Evolutionary conservation across 2,113 vertebrate genomes (phyloP).

Genomic region (Cinclus cinclus): DNA sequence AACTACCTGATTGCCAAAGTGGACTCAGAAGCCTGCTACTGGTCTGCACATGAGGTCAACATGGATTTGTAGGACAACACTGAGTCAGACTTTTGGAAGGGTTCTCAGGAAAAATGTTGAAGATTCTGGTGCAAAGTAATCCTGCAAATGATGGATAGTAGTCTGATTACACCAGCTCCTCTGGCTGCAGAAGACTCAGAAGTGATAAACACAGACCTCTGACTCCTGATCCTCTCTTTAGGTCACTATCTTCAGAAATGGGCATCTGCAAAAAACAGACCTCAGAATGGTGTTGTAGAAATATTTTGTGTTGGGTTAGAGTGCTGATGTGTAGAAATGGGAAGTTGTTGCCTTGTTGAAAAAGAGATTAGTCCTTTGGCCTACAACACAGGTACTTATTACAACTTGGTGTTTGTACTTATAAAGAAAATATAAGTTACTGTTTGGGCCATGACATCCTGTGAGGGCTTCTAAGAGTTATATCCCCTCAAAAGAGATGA

Average conservation of each 20-base stretch:
- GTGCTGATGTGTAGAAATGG: background rate
- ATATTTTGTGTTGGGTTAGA: background rate
- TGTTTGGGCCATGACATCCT: conserved; percentile 46
- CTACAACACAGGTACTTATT: conserved; percentile 26
- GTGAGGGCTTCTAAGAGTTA: conserved; percentile 20
- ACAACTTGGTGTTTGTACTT: conserved; percentile 22
- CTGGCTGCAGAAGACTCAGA: background rate
- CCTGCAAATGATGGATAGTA: background rate
- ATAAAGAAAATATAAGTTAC: conserved; percentile 4
- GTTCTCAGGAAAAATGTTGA: background rate
- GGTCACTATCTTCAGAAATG: background rate
- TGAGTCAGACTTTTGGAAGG: background rate
- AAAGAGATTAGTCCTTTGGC: background rate
- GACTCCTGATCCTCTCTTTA: background rate
- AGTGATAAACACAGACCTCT: background rate
- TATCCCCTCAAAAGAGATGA: conserved; percentile 28
- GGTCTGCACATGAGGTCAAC: accelerated
- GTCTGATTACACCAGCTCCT: background rate
- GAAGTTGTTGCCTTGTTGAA: background rate
- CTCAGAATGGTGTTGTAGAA: background rate
- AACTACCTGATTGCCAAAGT: background rate
- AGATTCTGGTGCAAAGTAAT: background rate
- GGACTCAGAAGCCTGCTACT: background rate
- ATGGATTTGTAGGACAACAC: background rate
- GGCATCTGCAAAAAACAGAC: background rate